Conservation (phyloP, 1,140 invertebrate genomes). For the Sycophila sp. region DNA sequence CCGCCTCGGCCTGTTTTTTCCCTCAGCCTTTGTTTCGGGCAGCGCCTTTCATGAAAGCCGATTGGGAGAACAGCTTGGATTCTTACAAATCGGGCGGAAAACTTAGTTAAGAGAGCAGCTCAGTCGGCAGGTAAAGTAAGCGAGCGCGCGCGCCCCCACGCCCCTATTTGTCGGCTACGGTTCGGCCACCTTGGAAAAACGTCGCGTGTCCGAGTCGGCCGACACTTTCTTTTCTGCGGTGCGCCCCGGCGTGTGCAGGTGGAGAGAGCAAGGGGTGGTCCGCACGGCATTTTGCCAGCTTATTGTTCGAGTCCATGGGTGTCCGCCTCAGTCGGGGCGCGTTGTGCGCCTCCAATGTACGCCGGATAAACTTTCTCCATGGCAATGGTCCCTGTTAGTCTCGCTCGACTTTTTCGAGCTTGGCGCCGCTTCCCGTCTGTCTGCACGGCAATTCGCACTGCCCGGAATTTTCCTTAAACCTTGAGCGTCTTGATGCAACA, state of each 20-base stretch:
- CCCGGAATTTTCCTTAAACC: no score
- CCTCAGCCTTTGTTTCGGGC: neutral
- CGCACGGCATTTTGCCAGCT: slow-evolving; percentile 54
- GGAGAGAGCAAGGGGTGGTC: slow-evolving; percentile 61
- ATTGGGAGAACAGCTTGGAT: slow-evolving; percentile 12
- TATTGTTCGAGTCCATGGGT: slow-evolving; percentile 52
- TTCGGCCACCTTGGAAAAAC: slow-evolving; percentile 46
- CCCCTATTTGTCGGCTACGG: slow-evolving; percentile 55
- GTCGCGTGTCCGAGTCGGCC: no score
- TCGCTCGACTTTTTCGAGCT: slow-evolving; percentile 3
- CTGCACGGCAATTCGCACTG: no score
- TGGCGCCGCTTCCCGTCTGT: slow-evolving; percentile 30
- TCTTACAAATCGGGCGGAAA: slow-evolving; percentile 17
- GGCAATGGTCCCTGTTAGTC: slow-evolving; percentile 19
- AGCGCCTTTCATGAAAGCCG: slow-evolving; percentile 1
- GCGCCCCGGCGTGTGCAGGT: slow-evolving; percentile 31
- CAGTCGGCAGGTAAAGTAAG: slow-evolving; percentile 44
- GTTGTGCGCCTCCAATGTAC: slow-evolving; percentile 45
- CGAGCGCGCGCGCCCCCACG: slow-evolving; percentile 29
- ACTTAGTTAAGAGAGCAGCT: slow-evolving; percentile 28
- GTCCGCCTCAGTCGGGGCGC: slow-evolving; percentile 56
- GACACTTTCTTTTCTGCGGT: slow-evolving; percentile 11
- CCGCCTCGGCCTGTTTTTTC: neutral
- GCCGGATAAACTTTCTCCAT: slow-evolving; percentile 26
- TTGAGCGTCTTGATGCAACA: no score